These are phyloP conservation scores for Drosophila leontia DNA, from an alignment of 1,140 invertebrate species.

Conservation along the genomic window DNA sequence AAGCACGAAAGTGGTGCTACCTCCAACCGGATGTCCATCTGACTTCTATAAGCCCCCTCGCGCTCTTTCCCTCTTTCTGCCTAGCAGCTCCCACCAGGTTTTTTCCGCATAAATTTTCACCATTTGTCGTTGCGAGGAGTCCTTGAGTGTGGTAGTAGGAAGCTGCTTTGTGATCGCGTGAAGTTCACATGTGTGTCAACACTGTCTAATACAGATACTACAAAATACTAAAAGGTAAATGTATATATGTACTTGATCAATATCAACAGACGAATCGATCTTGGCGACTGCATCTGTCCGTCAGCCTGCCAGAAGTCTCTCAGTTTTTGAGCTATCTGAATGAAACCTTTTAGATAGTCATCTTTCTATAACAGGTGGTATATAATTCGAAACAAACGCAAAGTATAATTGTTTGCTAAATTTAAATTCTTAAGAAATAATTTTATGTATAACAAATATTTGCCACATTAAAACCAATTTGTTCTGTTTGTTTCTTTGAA, in stretches of 20 bases:
- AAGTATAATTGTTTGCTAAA: too few relatives aligned
- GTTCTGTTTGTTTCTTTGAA: too few relatives aligned
- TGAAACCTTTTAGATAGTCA: background rate
- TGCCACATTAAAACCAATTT: too few relatives aligned
- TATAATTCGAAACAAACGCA: too few relatives aligned
- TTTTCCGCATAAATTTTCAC: conserved; percentile 61
- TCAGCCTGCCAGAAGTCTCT: background rate
- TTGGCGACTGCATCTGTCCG: background rate
- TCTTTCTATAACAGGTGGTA: too few relatives aligned
- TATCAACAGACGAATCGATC: background rate
- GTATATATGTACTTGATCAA: background rate
- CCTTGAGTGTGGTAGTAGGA: conserved; percentile 29
- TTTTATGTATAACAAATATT: too few relatives aligned
- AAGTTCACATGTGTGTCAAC: background rate
- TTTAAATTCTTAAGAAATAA: too few relatives aligned
- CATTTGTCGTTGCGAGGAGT: conserved; percentile 63
- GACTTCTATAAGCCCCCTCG: conserved; percentile 26
- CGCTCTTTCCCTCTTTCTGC: background rate
- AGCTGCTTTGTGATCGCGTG: background rate
- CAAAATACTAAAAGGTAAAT: too few relatives aligned
- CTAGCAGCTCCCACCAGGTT: background rate
- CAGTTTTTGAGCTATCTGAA: background rate
- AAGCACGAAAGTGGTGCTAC: conserved; percentile 75
- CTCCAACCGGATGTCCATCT: conserved; percentile 65
- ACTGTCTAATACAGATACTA: background rate